Percentiles rank a stretch among this genome's conserved stretches.
phyloP scores from a whole-genome alignment of 2,113 vertebrate species.

The Scomber colias region DNA sequence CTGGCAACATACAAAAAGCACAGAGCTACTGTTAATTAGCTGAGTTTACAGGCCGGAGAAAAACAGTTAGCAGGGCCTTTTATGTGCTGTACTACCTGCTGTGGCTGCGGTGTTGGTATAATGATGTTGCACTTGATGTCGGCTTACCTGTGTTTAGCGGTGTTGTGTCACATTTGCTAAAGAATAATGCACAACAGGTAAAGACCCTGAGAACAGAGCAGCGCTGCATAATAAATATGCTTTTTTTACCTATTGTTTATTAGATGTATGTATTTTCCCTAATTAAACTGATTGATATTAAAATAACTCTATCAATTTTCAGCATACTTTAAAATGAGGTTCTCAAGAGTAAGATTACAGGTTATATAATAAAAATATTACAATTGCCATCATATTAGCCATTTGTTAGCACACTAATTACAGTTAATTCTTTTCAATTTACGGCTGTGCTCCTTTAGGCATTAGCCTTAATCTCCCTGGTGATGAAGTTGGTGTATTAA shows the following conservation, averaged over 20 bases:
- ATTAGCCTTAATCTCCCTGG: constrained; percentile 83
- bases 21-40: constrained; percentile 77
- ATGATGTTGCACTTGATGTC: constrained; percentile 51
- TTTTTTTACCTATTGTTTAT: constrained; percentile 59
- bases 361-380: constrained; percentile 79
- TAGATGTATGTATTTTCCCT: constrained; percentile 56
- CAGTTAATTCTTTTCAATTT: constrained; percentile 85
- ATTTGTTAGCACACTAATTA: constrained; percentile 85
- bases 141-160: constrained; percentile 58
- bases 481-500: constrained; percentile 81
- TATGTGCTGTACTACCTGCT: constrained; percentile 58
- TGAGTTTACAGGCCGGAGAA: constrained; percentile 72
- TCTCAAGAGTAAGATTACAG: constrained; percentile 77
- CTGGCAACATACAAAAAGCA: constrained; percentile 63
- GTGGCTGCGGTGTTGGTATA: constrained; percentile 57
- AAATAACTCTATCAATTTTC: constrained; percentile 44
- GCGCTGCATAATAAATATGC: constrained; percentile 56
- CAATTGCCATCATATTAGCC: constrained; percentile 81
- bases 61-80: constrained; percentile 62
- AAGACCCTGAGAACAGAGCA: constrained; percentile 60
- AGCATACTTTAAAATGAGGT: constrained; percentile 59
- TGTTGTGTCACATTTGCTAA: constrained; percentile 55
- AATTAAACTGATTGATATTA: constrained; percentile 54
- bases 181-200: constrained; percentile 53
- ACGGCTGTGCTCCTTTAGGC: constrained; percentile 80